These are phyloP conservation scores for Ophion slaviceki DNA, from an alignment of 2,888 invertebrate genomes.

Conservation along the genomic window DNA sequence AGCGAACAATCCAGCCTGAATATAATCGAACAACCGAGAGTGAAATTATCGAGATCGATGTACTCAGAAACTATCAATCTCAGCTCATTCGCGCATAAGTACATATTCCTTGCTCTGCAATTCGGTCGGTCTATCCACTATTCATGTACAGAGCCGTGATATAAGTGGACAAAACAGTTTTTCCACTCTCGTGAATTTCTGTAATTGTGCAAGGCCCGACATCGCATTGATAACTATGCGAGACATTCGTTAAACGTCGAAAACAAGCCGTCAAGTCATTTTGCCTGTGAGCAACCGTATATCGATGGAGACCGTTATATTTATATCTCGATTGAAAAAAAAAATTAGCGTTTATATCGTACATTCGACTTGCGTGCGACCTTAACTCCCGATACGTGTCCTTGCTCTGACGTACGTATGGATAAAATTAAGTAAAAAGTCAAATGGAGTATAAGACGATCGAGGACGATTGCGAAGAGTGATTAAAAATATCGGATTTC, in stretches of 20 bases:
- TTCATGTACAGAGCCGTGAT: neutral
- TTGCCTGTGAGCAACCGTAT: neutral
- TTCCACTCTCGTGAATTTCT: neutral
- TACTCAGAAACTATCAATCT: conserved; percentile 25
- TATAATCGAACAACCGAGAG: conserved; percentile 25
- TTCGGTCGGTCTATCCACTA: neutral
- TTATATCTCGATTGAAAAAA: neutral
- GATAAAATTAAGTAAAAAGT: neutral
- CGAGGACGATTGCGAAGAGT: neutral
- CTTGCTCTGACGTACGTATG: neutral
- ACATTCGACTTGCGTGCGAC: neutral
- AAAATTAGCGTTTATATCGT: neutral
- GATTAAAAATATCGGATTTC: neutral
- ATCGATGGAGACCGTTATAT: neutral
- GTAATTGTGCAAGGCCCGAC: neutral
- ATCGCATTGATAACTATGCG: neutral
- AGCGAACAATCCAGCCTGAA: conserved; percentile 5
- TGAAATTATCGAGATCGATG: conserved; percentile 31
- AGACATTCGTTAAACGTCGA: neutral
- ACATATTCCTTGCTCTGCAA: conserved; percentile 15
- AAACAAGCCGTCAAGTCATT: neutral
- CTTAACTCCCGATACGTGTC: neutral
- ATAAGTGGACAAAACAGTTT: neutral
- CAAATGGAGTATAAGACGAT: neutral
- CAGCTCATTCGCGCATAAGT: conserved; percentile 19